Evolutionary conservation across 2,888 invertebrate species (phyloP), one percentile per base, ranked within the genome.

Genomic region (Hypsopygia costalis): DNA sequence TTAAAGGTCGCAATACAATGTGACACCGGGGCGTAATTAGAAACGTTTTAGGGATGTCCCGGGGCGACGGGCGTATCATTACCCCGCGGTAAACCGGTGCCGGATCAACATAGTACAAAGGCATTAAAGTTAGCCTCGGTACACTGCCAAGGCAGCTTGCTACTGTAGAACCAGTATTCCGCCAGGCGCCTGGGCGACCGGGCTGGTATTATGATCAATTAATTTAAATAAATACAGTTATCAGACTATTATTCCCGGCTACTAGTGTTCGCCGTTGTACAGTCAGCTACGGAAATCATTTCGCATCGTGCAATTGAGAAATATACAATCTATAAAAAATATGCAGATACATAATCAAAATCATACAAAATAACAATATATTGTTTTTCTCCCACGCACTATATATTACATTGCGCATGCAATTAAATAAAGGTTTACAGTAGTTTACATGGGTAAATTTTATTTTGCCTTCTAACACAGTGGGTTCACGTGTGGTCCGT

Each of bases 1-100:
- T 72, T 75, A 81, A 81, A 76, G 76, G 74, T 77, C 71, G 63
- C 25, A 25, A 2, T 66, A 61, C 62, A 63, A 69, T 60, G 65
- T 62, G 59, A 69, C 72, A 71, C 55, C 59, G 62, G 52, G 55
- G 52, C 47, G 60, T 69, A 75, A 75, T 76, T 77, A 75, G 71
- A 76, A 37, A 67, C 64, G 58, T 70, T 72, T 73, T 69, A 55
- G 4, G 68, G 59, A 54, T 49, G 46, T 51, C 53, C 41, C 41
- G 34, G 42, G 45, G 53, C 54, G 55, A 49, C 51, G 54, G 51
- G 52, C 54, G 57, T 67, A 66, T 67, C 61, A 68, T 73, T 70
- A 67, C 49, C 58, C 47, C 20, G 16, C 37, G 40, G 28, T 37
- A 31, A 36, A 46, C 46, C 43, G 44, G 47, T 48, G 40, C 29